Percentiles rank a stretch among this genome's conserved stretches.
Evolutionary conservation across 2,113 vertebrate species (phyloP).

Genomic region (Oncorhynchus tshawytscha): DNA sequence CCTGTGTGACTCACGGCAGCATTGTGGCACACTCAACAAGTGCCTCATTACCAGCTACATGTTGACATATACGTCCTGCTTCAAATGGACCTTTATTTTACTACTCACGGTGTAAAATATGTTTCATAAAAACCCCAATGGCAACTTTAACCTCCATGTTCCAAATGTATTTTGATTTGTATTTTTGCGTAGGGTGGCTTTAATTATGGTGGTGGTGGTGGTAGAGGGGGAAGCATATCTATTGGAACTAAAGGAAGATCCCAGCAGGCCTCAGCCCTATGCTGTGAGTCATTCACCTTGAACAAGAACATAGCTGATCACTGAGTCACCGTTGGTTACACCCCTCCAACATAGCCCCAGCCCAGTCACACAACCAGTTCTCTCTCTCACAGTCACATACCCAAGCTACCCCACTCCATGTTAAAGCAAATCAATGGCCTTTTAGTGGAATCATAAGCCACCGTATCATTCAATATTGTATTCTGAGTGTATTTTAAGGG

Average conservation of each 20-base stretch:
- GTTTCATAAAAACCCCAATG: too few species aligned
- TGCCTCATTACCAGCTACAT: conserved; percentile 48
- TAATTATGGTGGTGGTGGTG: background rate
- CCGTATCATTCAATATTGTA: background rate
- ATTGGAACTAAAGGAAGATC: conserved; percentile 39
- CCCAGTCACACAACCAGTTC: conserved; percentile 68
- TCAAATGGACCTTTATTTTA: conserved; percentile 23
- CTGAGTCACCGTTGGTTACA: conserved; percentile 73
- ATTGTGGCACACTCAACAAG: conserved; percentile 68
- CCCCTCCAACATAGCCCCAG: conserved; percentile 51
- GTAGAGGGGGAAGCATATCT: conserved; percentile 9
- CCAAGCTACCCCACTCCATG: background rate
- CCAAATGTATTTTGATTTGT: background rate
- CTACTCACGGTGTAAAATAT: background rate
- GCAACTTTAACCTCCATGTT: too few species aligned
- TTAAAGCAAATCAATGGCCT: background rate
- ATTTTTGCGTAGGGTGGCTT: background rate
- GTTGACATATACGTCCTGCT: conserved; percentile 65
- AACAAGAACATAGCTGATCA: conserved; percentile 68
- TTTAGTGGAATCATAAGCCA: background rate
- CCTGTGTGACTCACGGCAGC: conserved; percentile 64
- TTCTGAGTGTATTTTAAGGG: background rate
- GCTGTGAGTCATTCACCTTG: conserved; percentile 74
- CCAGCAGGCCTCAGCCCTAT: conserved; percentile 20
- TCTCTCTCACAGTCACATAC: background rate